Base-by-base conservation (phyloP, 2,888 invertebrate genomes). In the Idaea biselata region DNA sequence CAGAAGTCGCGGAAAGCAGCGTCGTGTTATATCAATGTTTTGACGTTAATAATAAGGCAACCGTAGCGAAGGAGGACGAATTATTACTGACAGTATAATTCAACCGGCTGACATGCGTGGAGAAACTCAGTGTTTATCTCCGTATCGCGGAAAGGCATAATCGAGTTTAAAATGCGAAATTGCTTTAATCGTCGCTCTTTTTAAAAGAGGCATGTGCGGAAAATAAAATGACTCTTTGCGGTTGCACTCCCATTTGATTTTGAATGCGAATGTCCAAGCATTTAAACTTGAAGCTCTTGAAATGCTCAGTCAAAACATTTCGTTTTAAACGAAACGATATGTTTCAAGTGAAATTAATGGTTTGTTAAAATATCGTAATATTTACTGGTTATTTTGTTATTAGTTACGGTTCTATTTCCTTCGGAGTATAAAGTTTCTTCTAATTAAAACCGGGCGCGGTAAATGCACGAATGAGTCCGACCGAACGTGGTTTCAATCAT, bases 401-500 rank as follows among this genome's bases (percentile, higher is more conserved):
- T 73, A 62, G 74, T 73, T 67, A 74, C 70, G 70, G 72, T 71
- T 25, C 72, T 65, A 75, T 80, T 82, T 84, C 82, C 83, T 83
- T 76, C 77, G 72, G 71, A 74, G 66, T 79, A 81, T 83, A 75
- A 79, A 76, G 82, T 87, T 84, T 85, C 82, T 80, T 83, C 81
- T 88, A 90, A 90, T 89, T 89, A 86, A 87, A 87, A 84, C 81
- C 88, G 86, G 84, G 78, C 79, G 81, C 73, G 72, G 78, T 63
- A 72, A 67, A 67, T 62, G 61, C 60, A 64, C 76, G 77, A 78
- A 72, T 82, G 79, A 78, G 76, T 78, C 81, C 77, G 78, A 91
- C 81, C 77, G 78, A 91, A 91, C 85, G 86, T 91, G 91, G 86
- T 86, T 87, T 82, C 83, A 90, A 91, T 91, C 91, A 90, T 79